phyloP scores from a whole-genome alignment of 2,888 invertebrate species.

The Patella ulyssiponensis region DNA sequence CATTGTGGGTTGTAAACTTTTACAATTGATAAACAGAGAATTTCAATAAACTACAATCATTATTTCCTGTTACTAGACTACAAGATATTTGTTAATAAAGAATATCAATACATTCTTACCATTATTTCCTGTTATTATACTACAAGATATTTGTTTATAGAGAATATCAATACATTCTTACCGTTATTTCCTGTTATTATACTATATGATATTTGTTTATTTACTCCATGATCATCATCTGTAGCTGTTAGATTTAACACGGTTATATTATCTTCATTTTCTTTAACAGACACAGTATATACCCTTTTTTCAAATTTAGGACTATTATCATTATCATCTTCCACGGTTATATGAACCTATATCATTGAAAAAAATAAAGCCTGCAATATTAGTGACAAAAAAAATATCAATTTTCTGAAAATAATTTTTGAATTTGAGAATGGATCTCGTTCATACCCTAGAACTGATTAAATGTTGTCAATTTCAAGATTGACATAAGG shows the following conservation, averaged over 20 bases:
- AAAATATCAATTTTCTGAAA: background rate
- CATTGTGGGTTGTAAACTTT: too few species aligned
- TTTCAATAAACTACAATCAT: too few species aligned
- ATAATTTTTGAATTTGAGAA: too few species aligned
- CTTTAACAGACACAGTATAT: conserved; percentile 34
- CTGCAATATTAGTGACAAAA: background rate
- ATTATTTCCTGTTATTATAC: conserved; percentile 77
- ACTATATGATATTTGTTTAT: conserved; percentile 77
- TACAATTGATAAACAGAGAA: too few species aligned
- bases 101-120: conserved; percentile 80
- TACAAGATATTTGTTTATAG: too few species aligned
- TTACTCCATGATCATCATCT: conserved; percentile 89
- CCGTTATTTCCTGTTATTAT: conserved; percentile 85
- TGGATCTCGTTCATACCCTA: too few species aligned
- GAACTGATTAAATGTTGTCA: background rate
- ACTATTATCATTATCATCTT: conserved; percentile 93
- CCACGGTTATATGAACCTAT: conserved; percentile 39
- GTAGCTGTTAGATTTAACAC: conserved; percentile 81
- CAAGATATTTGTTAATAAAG: too few species aligned
- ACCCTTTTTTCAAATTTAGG: conserved; percentile 79
- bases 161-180: conserved; percentile 77
- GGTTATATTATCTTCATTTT: conserved; percentile 17
- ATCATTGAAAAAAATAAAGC: background rate
- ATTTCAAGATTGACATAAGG: background rate
- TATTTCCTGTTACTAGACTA: too few species aligned